Evolutionary conservation across 2,797 vertebrate genomes (phyloP).

Genomic region (Cirrhinus mrigala): DNA sequence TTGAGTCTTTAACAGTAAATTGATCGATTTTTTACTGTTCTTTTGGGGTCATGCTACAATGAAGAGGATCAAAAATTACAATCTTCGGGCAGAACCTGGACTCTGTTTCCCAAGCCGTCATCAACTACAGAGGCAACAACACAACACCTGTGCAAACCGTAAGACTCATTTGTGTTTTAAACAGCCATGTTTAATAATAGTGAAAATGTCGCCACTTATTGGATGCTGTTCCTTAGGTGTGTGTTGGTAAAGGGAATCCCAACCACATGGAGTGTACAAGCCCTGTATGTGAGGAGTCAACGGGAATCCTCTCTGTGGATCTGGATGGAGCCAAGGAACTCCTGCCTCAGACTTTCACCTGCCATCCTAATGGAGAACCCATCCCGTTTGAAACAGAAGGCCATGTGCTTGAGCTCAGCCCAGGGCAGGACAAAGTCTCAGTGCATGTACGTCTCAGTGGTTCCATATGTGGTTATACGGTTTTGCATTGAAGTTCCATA

Average conservation of each 20-base stretch:
- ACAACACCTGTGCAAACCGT: constrained; percentile 76
- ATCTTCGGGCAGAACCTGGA: constrained; percentile 88
- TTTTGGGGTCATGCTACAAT: constrained; percentile 45
- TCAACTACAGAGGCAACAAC: constrained; percentile 82
- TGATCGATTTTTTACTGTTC: constrained; percentile 8
- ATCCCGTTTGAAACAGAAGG: constrained; percentile 78
- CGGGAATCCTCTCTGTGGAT: constrained; percentile 81
- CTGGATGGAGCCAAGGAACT: constrained; percentile 82
- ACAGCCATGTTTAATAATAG: not conserved
- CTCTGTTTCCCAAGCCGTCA: constrained; percentile 81
- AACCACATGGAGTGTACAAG: constrained; percentile 80
- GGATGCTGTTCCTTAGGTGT: constrained; percentile 74
- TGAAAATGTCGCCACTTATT: not conserved
- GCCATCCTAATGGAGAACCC: constrained; percentile 80
- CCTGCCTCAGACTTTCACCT: constrained; percentile 79
- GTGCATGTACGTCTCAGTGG: constrained; percentile 79
- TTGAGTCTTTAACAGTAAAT: not conserved
- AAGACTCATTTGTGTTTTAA: constrained; percentile 26
- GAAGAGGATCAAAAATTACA: constrained; percentile 86
- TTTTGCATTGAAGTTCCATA: not conserved
- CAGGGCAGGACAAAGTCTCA: constrained; percentile 82
- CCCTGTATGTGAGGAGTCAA: constrained; percentile 78
- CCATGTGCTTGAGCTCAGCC: constrained; percentile 76
- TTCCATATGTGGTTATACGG: constrained; percentile 12
- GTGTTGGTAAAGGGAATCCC: constrained; percentile 71